phyloP scores from a whole-genome alignment of 2,113 vertebrate species.

The Lophotis ruficrista region DNA sequence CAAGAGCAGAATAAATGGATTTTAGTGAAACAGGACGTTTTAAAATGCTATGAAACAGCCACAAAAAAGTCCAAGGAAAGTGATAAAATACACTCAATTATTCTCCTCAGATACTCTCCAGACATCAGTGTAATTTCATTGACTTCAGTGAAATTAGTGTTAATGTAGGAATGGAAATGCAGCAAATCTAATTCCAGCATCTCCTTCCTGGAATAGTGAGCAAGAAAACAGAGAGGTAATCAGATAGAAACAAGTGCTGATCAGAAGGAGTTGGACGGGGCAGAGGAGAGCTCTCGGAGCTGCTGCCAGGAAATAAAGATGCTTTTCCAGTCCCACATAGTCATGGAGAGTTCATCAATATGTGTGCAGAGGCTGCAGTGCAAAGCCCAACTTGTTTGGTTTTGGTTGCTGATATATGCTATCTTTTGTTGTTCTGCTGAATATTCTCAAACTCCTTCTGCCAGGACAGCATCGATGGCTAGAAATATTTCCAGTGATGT shows the following conservation, averaged over 20 bases:
- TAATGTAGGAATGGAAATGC: constrained; percentile 64
- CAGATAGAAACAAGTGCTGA: constrained; percentile 54
- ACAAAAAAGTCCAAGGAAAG: not conserved
- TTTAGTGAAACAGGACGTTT: not conserved
- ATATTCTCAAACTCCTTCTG: not conserved
- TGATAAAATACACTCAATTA: constrained; percentile 55
- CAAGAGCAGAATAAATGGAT: not conserved
- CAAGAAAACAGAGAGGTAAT: constrained; percentile 47
- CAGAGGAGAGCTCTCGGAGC: not conserved
- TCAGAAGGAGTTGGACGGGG: constrained; percentile 6
- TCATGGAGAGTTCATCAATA: not conserved
- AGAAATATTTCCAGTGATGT: not conserved
- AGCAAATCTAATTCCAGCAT: constrained; percentile 51
- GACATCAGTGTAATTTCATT: constrained; percentile 41
- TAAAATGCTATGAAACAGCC: not conserved
- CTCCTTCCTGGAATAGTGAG: constrained; percentile 55
- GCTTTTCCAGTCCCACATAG: not conserved
- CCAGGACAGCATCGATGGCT: not conserved
- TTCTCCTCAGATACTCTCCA: constrained; percentile 49
- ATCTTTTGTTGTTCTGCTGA: not conserved
- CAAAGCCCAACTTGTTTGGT: not conserved
- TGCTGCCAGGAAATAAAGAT: constrained; percentile 39
- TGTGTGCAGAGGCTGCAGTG: not conserved
- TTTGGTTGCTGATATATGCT: not conserved
- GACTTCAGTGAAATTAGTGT: constrained; percentile 61